Evolutionary conservation across 2,797 vertebrate genomes (phyloP).

Genomic region (Falco berigora): DNA sequence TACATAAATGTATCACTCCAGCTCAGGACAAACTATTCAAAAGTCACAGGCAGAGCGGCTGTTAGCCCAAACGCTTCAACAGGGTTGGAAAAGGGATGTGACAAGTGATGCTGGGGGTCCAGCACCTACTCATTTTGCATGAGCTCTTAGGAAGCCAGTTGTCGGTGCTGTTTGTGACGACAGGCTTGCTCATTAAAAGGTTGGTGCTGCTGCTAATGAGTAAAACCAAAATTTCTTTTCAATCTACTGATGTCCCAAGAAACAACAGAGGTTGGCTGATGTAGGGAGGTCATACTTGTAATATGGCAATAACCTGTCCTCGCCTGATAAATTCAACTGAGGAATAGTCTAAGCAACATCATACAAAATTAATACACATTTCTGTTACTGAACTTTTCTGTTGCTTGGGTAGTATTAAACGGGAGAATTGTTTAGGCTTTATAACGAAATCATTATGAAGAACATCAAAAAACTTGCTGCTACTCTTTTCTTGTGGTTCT

Average conservation of each 20-base stretch:
- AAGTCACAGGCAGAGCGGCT: background rate
- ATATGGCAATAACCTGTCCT: background rate
- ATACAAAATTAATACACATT: background rate
- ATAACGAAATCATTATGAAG: background rate
- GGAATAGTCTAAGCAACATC: background rate
- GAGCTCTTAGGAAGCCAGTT: background rate
- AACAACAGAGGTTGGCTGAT: background rate
- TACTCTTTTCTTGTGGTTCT: background rate
- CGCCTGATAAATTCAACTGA: background rate
- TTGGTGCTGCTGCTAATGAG: background rate
- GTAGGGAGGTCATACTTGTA: background rate
- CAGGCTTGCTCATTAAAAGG: background rate
- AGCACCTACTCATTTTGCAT: background rate
- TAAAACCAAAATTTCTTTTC: background rate
- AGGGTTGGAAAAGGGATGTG: background rate
- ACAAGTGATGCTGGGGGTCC: background rate
- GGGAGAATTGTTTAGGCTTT: background rate
- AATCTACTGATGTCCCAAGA: background rate
- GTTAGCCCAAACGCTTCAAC: background rate
- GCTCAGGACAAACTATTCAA: background rate
- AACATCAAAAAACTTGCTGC: background rate
- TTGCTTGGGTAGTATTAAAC: background rate
- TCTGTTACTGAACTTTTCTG: background rate
- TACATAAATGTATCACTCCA: background rate
- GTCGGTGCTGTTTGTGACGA: background rate